Evolutionary conservation across 2,113 vertebrate species (phyloP).

Genomic region (Cnemophilus loriae): DNA sequence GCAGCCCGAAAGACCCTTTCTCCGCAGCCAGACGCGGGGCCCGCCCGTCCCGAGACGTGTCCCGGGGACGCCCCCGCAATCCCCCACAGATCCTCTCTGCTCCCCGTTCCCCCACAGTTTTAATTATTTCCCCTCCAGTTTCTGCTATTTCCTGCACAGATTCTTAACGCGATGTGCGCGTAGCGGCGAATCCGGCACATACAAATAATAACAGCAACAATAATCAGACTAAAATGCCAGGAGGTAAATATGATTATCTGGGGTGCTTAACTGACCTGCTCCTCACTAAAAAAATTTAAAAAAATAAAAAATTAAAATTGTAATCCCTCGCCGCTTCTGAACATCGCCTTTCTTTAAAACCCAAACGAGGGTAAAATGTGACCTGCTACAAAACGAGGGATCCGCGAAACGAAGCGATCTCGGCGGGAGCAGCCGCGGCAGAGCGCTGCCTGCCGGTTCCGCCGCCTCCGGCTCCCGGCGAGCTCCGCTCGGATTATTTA

Average conservation of each 20-base stretch:
- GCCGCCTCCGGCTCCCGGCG: background rate
- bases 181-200: background rate
- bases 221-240: background rate
- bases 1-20: background rate
- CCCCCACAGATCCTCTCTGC: background rate
- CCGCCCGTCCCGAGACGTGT: background rate
- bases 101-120: background rate
- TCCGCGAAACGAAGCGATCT: background rate
- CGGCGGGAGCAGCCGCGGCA: background rate
- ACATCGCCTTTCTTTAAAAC: background rate
- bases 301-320: background rate
- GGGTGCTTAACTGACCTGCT: background rate
- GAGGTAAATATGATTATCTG: background rate
- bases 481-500: constrained; percentile 21
- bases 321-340: background rate
- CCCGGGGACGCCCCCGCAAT: background rate
- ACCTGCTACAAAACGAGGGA: background rate
- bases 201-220: background rate
- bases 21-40: background rate
- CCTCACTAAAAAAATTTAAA: background rate
- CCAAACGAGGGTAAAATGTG: background rate
- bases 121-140: background rate
- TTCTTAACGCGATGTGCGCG: background rate
- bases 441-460: background rate
- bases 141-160: background rate